A percentile compares a stretch with the other conserved stretches of the same genome.
These are phyloP conservation scores for Eledona agricola DNA, from an alignment of 2,888 invertebrate genomes.

Conservation along the genomic window DNA sequence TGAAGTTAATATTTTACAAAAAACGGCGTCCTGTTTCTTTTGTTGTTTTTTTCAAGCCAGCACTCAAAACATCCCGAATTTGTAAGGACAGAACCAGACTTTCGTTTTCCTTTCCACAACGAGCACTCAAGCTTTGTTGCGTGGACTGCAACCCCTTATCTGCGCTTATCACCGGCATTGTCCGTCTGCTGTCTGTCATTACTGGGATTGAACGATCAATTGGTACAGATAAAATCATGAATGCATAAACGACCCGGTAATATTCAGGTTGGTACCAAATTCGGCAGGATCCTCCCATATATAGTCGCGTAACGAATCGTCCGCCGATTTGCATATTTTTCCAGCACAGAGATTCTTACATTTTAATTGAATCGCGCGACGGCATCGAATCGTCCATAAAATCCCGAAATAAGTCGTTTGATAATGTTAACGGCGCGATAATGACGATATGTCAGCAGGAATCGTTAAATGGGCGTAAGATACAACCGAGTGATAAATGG, in stretches of 20 bases:
- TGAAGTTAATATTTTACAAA: too few relatives aligned
- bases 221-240: constrained; percentile 27
- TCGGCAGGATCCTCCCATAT: constrained; percentile 22
- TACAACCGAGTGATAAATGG: constrained; percentile 29
- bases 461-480: constrained; percentile 33
- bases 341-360: constrained; percentile 27
- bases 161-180: constrained; percentile 12
- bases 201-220: constrained; percentile 27
- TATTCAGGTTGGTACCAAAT: constrained; percentile 24
- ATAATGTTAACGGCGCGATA: constrained; percentile 2
- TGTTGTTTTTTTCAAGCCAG: too few relatives aligned
- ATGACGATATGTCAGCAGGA: constrained; percentile 27
- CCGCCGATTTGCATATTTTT: constrained; percentile 25
- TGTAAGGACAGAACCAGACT: too few relatives aligned
- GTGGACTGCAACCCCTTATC: constrained; percentile 3
- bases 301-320: constrained; percentile 21
- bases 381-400: constrained; percentile 14
- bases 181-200: constrained; percentile 23
- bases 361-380: constrained; percentile 23
- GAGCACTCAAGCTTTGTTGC: background rate
- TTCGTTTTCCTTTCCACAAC: too few relatives aligned
- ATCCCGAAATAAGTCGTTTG: constrained; percentile 11
- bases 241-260: constrained; percentile 25
- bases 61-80: too few relatives aligned
- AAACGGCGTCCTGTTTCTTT: too few relatives aligned